Conservation (phyloP, 2,113 vertebrate genomes). For the Gallinago undulata region DNA sequence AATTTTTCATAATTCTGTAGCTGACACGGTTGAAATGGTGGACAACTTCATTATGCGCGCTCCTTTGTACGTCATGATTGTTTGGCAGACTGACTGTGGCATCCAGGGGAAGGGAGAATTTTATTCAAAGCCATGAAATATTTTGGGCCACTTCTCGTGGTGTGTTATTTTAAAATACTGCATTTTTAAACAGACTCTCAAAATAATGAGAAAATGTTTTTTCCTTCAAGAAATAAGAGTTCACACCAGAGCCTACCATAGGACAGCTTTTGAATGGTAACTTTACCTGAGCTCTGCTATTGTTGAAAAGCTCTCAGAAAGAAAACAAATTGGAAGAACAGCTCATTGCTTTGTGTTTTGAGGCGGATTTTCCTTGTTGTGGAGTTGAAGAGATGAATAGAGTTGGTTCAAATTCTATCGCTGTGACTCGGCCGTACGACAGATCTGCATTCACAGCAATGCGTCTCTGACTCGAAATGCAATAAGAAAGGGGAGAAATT, state of each 20-base stretch:
- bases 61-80: not conserved
- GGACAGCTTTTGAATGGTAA: not conserved
- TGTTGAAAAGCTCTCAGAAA: not conserved
- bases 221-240: not conserved
- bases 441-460: not conserved
- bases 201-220: not conserved
- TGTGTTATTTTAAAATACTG: not conserved
- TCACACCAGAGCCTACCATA: rapidly evolving
- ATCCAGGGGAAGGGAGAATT: not conserved
- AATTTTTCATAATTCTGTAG: not conserved
- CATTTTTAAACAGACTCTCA: not conserved
- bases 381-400: not conserved
- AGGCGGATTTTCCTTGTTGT: not conserved
- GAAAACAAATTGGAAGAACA: not conserved
- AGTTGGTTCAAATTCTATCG: not conserved
- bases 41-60: not conserved
- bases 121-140: not conserved
- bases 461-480: not conserved
- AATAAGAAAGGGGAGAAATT: constrained; percentile 7
- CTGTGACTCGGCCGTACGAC: not conserved
- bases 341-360: not conserved
- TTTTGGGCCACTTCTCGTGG: not conserved
- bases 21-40: not conserved
- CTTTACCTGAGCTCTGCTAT: not conserved
- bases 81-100: not conserved